Conservation (phyloP, 2,113 vertebrate species). For the Brachyhypopomus gauderio region DNA sequence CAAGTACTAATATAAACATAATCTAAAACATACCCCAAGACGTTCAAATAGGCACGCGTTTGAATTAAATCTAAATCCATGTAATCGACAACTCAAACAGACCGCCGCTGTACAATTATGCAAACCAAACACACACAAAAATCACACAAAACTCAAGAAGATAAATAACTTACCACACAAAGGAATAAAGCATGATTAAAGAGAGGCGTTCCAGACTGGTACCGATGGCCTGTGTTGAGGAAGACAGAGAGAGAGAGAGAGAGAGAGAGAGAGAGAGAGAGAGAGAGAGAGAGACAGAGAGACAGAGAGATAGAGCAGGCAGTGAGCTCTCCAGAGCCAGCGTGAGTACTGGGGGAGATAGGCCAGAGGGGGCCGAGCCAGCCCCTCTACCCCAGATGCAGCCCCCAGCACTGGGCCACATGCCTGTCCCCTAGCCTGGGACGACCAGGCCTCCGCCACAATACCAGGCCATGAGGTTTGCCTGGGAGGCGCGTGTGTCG, state of each 20-base stretch:
- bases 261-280: slow-evolving; percentile 68
- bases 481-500: slow-evolving; percentile 82
- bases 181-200: slow-evolving; percentile 31
- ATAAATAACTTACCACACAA: slow-evolving; percentile 44
- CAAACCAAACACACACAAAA: slow-evolving; percentile 6
- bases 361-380: slow-evolving; percentile 59
- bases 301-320: slow-evolving; percentile 69
- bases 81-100: neutral
- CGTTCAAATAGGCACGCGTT: neutral
- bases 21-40: neutral
- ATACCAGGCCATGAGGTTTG: slow-evolving; percentile 83
- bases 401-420: slow-evolving; percentile 56
- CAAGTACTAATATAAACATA: slow-evolving; percentile 1
- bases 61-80: slow-evolving; percentile 13
- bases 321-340: slow-evolving; percentile 70
- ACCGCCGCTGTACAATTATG: neutral
- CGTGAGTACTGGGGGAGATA: slow-evolving; percentile 69
- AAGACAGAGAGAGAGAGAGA: slow-evolving; percentile 66
- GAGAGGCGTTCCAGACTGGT: slow-evolving; percentile 46
- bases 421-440: slow-evolving; percentile 63
- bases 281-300: slow-evolving; percentile 67
- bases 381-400: slow-evolving; percentile 54
- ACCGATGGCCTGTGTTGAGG: slow-evolving; percentile 66
- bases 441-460: slow-evolving; percentile 79
- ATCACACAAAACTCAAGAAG: slow-evolving; percentile 10